Conservation (phyloP, 1,140 invertebrate genomes). For the Neodiprion lecontei region DNA sequence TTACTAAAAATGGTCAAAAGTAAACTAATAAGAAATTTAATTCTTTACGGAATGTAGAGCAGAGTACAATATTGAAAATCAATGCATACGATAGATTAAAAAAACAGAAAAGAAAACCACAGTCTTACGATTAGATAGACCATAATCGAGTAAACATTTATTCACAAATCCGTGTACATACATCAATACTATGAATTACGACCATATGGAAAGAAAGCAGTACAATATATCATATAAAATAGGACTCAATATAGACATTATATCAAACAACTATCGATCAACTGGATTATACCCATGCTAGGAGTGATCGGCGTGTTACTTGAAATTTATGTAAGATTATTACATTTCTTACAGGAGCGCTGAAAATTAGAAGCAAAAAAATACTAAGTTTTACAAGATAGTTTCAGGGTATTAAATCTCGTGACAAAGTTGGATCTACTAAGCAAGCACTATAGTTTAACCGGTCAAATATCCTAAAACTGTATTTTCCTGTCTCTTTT, state of each 20-base stretch:
- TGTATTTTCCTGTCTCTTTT: too few species aligned
- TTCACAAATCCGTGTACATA: neutral
- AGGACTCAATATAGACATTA: slow-evolving; percentile 28
- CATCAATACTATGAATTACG: slow-evolving; percentile 10
- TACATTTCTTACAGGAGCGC: slow-evolving; percentile 44
- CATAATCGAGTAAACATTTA: neutral
- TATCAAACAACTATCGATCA: neutral
- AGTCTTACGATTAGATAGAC: slow-evolving; percentile 2
- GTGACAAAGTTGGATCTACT: too few species aligned
- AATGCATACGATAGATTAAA: neutral
- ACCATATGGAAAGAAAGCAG: slow-evolving; percentile 19
- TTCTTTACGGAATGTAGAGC: neutral
- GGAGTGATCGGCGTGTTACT: slow-evolving; percentile 9
- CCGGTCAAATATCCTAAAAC: too few species aligned
- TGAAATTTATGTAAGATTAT: slow-evolving; percentile 31
- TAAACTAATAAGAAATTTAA: too few species aligned
- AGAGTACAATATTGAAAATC: neutral
- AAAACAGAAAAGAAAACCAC: neutral
- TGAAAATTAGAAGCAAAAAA: slow-evolving; percentile 36
- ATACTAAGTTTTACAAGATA: slow-evolving; percentile 19
- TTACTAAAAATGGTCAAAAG: neutral
- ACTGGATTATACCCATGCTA: neutral
- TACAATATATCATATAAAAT: slow-evolving; percentile 27
- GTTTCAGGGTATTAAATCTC: slow-evolving; percentile 16
- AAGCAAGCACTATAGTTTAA: too few species aligned